Percentiles rank a stretch among this genome's conserved stretches.
Evolutionary conservation across 2,797 vertebrate species (phyloP).

Genomic region (Parambassis ranga): DNA sequence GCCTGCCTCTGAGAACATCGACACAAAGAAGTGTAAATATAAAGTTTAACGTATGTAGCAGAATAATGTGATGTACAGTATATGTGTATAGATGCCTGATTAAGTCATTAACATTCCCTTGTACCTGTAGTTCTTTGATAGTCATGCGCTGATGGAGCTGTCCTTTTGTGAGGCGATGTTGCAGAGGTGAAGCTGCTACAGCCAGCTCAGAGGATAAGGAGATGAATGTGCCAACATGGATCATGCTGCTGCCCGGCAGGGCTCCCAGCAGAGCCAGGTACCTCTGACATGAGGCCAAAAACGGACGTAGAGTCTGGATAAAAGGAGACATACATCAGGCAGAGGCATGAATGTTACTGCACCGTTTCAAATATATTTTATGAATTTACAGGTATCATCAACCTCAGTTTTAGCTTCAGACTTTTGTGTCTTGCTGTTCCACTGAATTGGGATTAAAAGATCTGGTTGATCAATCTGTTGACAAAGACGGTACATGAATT

Average conservation of each 20-base stretch:
- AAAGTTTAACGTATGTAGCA: too few relatives aligned
- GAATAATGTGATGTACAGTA: too few relatives aligned
- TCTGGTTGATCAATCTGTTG: slow-evolving; percentile 92
- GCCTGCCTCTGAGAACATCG: slow-evolving; percentile 77
- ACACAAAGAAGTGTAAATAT: not conserved
- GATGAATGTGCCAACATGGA: slow-evolving; percentile 79
- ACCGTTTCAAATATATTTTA: not conserved
- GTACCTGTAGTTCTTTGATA: slow-evolving; percentile 76
- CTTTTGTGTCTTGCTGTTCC: slow-evolving; percentile 72
- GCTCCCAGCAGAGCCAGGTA: slow-evolving; percentile 83
- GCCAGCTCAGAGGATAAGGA: slow-evolving; percentile 78
- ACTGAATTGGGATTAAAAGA: slow-evolving; percentile 85
- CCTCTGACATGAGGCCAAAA: slow-evolving; percentile 45
- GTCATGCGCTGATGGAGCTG: slow-evolving; percentile 84
- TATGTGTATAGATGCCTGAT: too few relatives aligned
- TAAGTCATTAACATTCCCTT: too few relatives aligned
- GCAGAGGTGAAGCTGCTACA: slow-evolving; percentile 72
- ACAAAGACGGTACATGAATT: slow-evolving; percentile 22
- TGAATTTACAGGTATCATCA: not conserved
- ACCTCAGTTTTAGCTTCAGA: slow-evolving; percentile 83
- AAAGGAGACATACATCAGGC: not conserved
- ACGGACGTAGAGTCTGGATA: slow-evolving; percentile 63
- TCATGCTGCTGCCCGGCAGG: slow-evolving; percentile 54
- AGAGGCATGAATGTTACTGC: not conserved
- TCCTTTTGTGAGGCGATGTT: slow-evolving; percentile 72